Base-by-base conservation (phyloP, 2,797 vertebrate species). In the Leucoraja ocellata region DNA sequence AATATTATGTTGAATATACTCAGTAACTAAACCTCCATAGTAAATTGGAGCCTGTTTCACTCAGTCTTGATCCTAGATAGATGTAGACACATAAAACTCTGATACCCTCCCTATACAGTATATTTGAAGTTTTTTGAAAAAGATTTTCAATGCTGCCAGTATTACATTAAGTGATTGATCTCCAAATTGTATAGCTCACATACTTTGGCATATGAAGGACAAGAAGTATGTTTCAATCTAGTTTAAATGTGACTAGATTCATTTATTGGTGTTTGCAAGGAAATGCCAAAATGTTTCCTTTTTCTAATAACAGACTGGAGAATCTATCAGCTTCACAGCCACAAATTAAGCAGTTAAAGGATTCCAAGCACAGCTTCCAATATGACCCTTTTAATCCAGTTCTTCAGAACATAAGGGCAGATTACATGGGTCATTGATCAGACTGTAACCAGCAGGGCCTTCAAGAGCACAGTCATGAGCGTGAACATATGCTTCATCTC, bases 371-470 rank as follows among this genome's bases (percentile, higher is more conserved):
- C 90, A 94, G 93, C 91, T 93, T 86, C 83, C 93, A 76, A 91
- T 93, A 86, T 25, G 68, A 39, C 93, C 86, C 93, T 80, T 93
- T 91, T 63, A 65, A 46, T 65, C 78, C 93, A 63, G 63, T 28
- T 81, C 93, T n/a, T 93, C 93, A 93, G n/a, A 74, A 84, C 68
- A 61, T 65, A 84, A 95, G 94, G 95, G 96, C 95, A 95, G 95
- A 96, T 94, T 94, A 95, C 91, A 93, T 88, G 91, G 93, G 65
- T 94, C 94, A 94, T 79, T 90, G 74, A 78, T 58, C 93, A 58
- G 54, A 78, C 93, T 54, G 71, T 74, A 86, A 91, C 28, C 93
- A 63, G 81, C 58, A 63, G 93, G 93, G 93, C 90, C 93, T 23
- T 36, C 86, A 71, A 63, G 65, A 65, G 65, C 32, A 39, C 32